A percentile compares a stretch with the other conserved stretches of the same genome.
These are phyloP conservation scores for Drosophila quinaria DNA, from an alignment of 2,888 invertebrate species.

Conservation along the genomic window DNA sequence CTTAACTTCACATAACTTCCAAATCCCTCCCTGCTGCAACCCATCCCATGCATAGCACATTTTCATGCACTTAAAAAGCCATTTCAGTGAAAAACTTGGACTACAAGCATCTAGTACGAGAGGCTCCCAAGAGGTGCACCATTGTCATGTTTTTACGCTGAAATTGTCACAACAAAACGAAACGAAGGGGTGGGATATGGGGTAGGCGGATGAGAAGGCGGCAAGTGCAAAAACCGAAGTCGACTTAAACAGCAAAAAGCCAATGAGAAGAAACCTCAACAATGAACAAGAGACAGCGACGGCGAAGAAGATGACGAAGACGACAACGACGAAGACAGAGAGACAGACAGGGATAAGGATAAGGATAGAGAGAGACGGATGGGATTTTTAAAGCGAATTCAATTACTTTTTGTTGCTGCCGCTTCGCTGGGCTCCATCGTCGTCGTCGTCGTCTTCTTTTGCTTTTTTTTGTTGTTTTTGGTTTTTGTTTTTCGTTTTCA, in stretches of 20 bases:
- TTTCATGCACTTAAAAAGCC: slow-evolving; percentile 30
- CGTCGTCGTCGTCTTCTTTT: slow-evolving; percentile 13
- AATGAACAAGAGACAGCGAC: slow-evolving; percentile 16
- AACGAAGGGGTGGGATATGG: slow-evolving; percentile 35
- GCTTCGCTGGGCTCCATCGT: slow-evolving; percentile 29
- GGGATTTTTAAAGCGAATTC: slow-evolving; percentile 79
- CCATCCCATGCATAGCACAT: neutral
- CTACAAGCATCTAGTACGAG: slow-evolving; percentile 4
- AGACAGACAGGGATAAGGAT: slow-evolving; percentile 19
- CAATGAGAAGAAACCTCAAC: slow-evolving; percentile 46
- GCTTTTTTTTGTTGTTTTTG: slow-evolving; percentile 18
- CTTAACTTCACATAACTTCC: slow-evolving; percentile 33
- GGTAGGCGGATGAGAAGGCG: slow-evolving; percentile 22
- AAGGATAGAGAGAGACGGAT: slow-evolving; percentile 25
- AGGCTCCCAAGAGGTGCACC: slow-evolving; percentile 27
- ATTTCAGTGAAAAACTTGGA: slow-evolving; percentile 24
- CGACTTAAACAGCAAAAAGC: slow-evolving; percentile 38
- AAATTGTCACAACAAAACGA: slow-evolving; percentile 77
- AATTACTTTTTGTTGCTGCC: slow-evolving; percentile 76
- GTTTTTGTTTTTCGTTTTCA: slow-evolving; percentile 40
- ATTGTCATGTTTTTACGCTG: slow-evolving; percentile 70
- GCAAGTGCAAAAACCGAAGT: slow-evolving; percentile 53
- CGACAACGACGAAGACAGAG: slow-evolving; percentile 4
- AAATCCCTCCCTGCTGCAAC: neutral
- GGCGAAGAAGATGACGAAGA: slow-evolving; percentile 20